These are phyloP conservation scores for Molossus alvarezi DNA, from an alignment of 2,797 vertebrate species.

Conservation along the genomic window DNA sequence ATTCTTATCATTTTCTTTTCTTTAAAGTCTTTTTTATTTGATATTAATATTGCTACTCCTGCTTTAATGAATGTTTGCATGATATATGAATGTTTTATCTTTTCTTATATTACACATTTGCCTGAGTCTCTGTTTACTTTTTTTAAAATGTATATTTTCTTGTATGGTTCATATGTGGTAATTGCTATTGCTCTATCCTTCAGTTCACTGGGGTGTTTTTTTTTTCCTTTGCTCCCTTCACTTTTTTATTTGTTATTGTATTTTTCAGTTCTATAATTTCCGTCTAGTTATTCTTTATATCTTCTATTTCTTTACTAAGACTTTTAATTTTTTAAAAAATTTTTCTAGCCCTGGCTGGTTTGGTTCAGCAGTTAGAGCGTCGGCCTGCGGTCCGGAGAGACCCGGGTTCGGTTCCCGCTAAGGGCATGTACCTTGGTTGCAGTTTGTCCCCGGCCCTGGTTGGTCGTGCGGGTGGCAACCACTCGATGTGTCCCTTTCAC, in stretches of 20 bases:
- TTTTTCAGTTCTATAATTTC: constrained; percentile 33
- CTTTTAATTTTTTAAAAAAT: neutral
- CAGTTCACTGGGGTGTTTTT: neutral
- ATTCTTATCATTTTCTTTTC: neutral
- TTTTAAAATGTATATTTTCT: neutral
- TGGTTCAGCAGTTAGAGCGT: too few species aligned
- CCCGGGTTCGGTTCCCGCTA: too few species aligned
- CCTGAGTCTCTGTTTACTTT: neutral
- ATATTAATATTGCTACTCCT: neutral
- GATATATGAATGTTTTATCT: neutral
- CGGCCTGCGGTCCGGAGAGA: too few species aligned
- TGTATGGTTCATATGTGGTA: neutral
- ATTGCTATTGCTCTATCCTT: neutral
- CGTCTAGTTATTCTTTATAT: neutral
- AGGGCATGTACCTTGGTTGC: too few species aligned
- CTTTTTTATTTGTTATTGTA: neutral
- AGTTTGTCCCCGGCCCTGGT: too few species aligned
- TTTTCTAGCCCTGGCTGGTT: too few species aligned
- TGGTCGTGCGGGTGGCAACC: too few species aligned
- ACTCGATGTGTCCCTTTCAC: too few species aligned
- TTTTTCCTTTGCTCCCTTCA: neutral
- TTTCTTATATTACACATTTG: neutral
- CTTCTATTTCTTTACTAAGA: neutral
- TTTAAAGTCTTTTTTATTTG: neutral
- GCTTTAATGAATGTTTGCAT: neutral